Base-by-base conservation (phyloP, 2,888 invertebrate species). In the Hofmannophila pseudospretella region DNA sequence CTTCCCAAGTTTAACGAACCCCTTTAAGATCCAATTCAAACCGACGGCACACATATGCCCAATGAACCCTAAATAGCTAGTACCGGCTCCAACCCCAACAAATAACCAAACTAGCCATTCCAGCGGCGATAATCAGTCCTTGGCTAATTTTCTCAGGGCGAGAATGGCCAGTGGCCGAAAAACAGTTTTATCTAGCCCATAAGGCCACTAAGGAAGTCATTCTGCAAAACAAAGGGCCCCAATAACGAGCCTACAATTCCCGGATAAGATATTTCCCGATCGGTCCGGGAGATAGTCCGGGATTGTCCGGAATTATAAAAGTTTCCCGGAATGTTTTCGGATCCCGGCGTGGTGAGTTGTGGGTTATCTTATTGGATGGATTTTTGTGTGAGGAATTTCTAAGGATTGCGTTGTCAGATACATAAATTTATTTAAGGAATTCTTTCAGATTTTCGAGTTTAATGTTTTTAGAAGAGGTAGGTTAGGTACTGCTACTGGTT, bases 141-240 rank as follows among this genome's bases (percentile, higher is more conserved):
- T 32, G 58, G 53, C 67, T 74, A 74, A 79, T 77, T 76, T 66
- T 54, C 57, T 48, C 58, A 55, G 38, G 41, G 51, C 56, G 56
- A 51, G 49, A 63, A 64, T 45, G 47, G 42, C 40, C 50, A 63
- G 63, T 45, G 47, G 42, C 40, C 50, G 43, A 44, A 53, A 72
- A 58, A 58, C 72, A 67, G 65, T 67, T 76, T 80, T 79, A 79
- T 80, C 79, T 71, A 45, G 55, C 67, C 73, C 74, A 64, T 69
- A 73, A 70, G 72, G 58, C 67, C 61, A 65, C 64, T 74, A 67
- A 73, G 75, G 69, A 74, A 70, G 74, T 67, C 65, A 74, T 80
- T 79, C 62, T 44, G 47, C 60, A 61, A 71, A 76, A 78, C 79
- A 79, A 77, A 78, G 69, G 70, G 52, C 36, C 46, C 53, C 51